Conservation (phyloP, 2,797 vertebrate genomes). For the Monodelphis domestica region DNA sequence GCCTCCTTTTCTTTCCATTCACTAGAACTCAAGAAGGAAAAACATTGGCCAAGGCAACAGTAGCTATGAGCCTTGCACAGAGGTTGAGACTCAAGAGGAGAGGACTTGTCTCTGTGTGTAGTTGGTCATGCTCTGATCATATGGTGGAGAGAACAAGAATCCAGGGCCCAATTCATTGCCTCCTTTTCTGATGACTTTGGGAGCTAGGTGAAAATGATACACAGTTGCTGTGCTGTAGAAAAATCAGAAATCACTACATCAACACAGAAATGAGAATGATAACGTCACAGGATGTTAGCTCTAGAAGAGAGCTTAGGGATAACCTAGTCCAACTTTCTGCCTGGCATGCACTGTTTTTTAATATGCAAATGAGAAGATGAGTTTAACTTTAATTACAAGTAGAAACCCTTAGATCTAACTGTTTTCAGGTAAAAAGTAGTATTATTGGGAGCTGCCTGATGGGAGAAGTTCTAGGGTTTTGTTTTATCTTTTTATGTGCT, state of each 20-base stretch:
- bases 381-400: not conserved
- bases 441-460: not conserved
- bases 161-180: not conserved
- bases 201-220: not conserved
- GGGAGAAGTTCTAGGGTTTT: not conserved
- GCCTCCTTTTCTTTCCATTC: not conserved
- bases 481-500: not conserved
- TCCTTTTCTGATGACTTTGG: not conserved
- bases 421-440: not conserved
- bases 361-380: not conserved
- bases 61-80: not conserved
- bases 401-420: not conserved
- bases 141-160: not conserved
- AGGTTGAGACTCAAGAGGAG: not conserved
- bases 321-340: not conserved
- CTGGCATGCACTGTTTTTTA: not conserved
- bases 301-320: not conserved
- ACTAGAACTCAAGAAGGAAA: not conserved
- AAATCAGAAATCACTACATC: not conserved
- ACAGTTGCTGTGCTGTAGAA: not conserved
- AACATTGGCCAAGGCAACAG: not conserved
- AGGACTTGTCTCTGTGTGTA: accelerated
- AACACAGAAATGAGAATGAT: not conserved
- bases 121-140: not conserved
- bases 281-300: not conserved